Evolutionary conservation across 2,888 invertebrate genomes (phyloP).

Genomic region (Agrochola litura): DNA sequence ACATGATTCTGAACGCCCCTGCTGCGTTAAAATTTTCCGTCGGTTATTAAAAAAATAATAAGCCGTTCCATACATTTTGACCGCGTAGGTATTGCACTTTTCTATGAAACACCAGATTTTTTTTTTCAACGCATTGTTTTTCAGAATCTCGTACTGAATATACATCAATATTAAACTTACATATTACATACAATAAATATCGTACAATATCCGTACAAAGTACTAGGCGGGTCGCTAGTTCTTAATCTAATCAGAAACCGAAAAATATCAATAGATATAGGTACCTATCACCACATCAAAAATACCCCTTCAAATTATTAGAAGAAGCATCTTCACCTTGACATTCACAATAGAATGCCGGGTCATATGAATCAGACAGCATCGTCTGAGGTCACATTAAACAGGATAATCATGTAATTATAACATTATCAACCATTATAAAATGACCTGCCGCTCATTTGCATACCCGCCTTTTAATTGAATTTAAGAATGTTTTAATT

Average conservation of each 20-base stretch:
- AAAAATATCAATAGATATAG: not conserved
- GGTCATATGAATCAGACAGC: conserved; percentile 58
- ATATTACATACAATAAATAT: too few species aligned
- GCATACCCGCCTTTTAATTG: conserved; percentile 19
- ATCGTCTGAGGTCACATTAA: conserved; percentile 50
- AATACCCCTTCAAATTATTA: conserved; percentile 10
- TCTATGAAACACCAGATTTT: too few species aligned
- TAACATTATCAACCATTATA: conserved; percentile 32
- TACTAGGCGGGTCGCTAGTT: not conserved
- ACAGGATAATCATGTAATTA: conserved; percentile 54
- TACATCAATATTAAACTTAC: too few species aligned
- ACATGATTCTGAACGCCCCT: too few species aligned
- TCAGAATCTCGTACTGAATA: too few species aligned
- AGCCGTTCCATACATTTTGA: too few species aligned
- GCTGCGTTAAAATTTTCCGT: too few species aligned
- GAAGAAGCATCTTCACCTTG: conserved; percentile 55
- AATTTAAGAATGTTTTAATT: conserved; percentile 2
- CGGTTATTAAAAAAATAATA: too few species aligned
- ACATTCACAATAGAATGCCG: conserved; percentile 60
- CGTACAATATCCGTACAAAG: too few species aligned
- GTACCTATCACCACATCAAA: not conserved
- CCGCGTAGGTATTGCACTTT: too few species aligned
- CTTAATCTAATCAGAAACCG: not conserved
- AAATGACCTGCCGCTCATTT: conserved; percentile 38
- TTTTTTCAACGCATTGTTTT: too few species aligned